phyloP scores from a whole-genome alignment of 2,888 invertebrate genomes.

The Acronicta alni region DNA sequence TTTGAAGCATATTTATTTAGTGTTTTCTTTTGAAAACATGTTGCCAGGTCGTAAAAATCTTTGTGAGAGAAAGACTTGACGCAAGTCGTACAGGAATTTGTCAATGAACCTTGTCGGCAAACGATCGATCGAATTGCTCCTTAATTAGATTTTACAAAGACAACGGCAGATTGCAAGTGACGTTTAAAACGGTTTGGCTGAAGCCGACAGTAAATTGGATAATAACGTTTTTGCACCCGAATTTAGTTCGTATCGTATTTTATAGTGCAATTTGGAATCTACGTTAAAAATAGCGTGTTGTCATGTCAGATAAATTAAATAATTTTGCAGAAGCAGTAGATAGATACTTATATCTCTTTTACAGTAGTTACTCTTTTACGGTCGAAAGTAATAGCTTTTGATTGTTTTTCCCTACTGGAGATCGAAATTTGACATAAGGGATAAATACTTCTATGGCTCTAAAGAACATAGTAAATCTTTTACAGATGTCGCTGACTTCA shows the following conservation, averaged over 20 bases:
- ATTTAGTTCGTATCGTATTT: background rate
- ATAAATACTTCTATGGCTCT: no score
- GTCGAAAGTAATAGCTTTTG: no score
- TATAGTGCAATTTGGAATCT: no score
- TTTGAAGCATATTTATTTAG: slow-evolving; percentile 35
- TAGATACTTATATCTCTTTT: no score
- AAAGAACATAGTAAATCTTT: no score
- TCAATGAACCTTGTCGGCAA: slow-evolving; percentile 12
- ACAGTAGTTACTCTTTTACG: no score
- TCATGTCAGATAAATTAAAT: background rate
- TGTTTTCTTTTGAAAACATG: slow-evolving; percentile 26
- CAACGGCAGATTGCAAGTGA: slow-evolving; percentile 7
- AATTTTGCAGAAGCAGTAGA: no score
- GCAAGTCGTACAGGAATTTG: slow-evolving; percentile 14
- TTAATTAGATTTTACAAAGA: slow-evolving; percentile 21
- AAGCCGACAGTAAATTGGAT: slow-evolving; percentile 14
- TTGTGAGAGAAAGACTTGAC: slow-evolving; percentile 29
- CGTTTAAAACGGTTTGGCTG: slow-evolving; percentile 1
- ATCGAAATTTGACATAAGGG: no score
- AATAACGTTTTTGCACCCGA: slow-evolving; percentile 14
- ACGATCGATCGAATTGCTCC: slow-evolving; percentile 6
- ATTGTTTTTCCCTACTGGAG: no score
- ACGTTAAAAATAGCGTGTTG: background rate
- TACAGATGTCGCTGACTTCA: no score
- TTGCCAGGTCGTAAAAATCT: slow-evolving; percentile 37